Evolutionary conservation across 2,113 vertebrate species (phyloP).

Genomic region (Oryzias curvinotus): DNA sequence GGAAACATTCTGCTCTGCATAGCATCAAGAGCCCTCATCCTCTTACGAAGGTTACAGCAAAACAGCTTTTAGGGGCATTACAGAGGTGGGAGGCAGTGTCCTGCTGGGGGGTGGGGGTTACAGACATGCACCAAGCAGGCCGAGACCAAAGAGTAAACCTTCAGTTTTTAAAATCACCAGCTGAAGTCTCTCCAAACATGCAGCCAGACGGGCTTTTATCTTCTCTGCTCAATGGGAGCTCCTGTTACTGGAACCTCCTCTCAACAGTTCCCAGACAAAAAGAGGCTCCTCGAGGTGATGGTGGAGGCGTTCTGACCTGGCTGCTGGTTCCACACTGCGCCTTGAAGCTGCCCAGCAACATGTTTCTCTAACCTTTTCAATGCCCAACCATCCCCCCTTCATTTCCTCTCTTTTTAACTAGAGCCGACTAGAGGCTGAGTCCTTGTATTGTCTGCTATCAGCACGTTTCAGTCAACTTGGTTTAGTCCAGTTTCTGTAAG

Average conservation of each 20-base stretch:
- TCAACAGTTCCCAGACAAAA: not conserved
- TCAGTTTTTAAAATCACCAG: too few relatives aligned
- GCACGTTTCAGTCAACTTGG: constrained; percentile 1
- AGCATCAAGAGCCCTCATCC: not conserved
- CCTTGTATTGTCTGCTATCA: not conserved
- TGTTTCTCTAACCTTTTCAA: not conserved
- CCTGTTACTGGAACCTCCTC: constrained; percentile 5
- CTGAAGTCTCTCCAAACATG: too few relatives aligned
- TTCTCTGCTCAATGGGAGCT: not conserved
- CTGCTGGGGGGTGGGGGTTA: too few relatives aligned
- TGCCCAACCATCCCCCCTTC: not conserved
- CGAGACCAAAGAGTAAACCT: too few relatives aligned
- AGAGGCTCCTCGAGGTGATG: not conserved
- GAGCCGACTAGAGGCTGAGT: too few relatives aligned
- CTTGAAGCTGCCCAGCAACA: not conserved
- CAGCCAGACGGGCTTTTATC: not conserved
- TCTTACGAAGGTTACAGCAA: not conserved
- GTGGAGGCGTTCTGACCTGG: not conserved
- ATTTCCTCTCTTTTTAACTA: not conserved
- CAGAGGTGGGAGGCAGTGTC: too few relatives aligned
- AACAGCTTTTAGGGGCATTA: not conserved
- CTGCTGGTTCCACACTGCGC: constrained; percentile 3
- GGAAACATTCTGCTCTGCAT: too few relatives aligned
- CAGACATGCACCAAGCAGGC: too few relatives aligned
- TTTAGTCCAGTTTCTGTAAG: not conserved